Percentiles rank a stretch among this genome's conserved stretches.
Evolutionary conservation across 2,113 vertebrate genomes (phyloP).

Genomic region (Nerophis lumbriciformis): DNA sequence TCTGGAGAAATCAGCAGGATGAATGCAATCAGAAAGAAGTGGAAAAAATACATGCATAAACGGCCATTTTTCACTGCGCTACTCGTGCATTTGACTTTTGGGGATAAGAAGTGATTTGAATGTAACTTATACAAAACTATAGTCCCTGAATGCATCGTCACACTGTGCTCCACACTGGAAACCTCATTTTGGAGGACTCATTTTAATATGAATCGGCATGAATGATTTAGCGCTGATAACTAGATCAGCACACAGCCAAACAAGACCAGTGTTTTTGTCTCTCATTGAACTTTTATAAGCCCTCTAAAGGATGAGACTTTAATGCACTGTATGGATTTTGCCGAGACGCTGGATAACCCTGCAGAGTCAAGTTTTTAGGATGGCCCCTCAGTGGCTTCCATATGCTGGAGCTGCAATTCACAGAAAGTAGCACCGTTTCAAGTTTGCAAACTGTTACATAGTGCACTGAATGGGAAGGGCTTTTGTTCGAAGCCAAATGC

Average conservation of each 20-base stretch:
- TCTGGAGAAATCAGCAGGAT: constrained; percentile 42
- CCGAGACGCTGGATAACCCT: constrained; percentile 33
- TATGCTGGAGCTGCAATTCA: background rate
- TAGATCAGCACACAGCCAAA: constrained; percentile 44
- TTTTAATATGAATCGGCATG: constrained; percentile 49
- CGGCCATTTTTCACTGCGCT: background rate
- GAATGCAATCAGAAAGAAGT: constrained; percentile 35
- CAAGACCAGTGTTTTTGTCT: constrained; percentile 35
- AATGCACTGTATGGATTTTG: constrained; percentile 28
- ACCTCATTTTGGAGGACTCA: too few relatives aligned
- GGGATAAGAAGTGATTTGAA: background rate
- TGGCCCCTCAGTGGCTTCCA: too few relatives aligned
- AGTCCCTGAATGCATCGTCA: background rate
- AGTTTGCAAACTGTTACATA: too few relatives aligned
- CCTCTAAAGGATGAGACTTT: constrained; percentile 23
- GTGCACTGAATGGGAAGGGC: too few relatives aligned
- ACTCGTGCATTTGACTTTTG: too few relatives aligned
- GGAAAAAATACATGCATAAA: background rate
- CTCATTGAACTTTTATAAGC: constrained; percentile 35
- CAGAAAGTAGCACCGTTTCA: too few relatives aligned
- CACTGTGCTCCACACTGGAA: background rate
- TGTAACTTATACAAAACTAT: background rate
- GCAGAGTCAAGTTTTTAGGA: constrained; percentile 9
- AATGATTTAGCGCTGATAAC: constrained; percentile 54
- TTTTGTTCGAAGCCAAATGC: background rate